Conservation (phyloP, 1,140 invertebrate species). For the Halyomorpha halys region DNA sequence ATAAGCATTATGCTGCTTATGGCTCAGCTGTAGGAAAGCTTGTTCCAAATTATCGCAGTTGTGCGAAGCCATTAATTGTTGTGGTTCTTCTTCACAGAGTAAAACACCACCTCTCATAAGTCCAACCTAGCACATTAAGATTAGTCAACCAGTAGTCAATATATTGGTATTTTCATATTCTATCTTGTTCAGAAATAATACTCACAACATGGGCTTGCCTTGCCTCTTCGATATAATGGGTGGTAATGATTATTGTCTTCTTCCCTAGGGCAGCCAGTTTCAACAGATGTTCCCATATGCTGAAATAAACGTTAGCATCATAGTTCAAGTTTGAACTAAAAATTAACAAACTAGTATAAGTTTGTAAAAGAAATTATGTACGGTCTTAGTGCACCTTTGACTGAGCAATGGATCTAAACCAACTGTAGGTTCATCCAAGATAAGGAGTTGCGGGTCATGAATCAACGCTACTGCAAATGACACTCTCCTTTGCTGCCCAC, state of each 20-base stretch:
- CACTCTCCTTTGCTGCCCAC: slow-evolving; percentile 83
- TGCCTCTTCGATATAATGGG: slow-evolving; percentile 57
- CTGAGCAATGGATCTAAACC: slow-evolving; percentile 77
- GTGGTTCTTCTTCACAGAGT: slow-evolving; percentile 73
- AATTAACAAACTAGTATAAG: not conserved
- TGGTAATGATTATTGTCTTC: slow-evolving; percentile 52
- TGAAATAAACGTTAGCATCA: slow-evolving; percentile 17
- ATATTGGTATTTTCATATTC: not conserved
- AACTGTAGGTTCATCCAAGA: slow-evolving; percentile 90
- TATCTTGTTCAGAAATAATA: not conserved
- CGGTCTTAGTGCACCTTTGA: slow-evolving; percentile 46
- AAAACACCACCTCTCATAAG: slow-evolving; percentile 76
- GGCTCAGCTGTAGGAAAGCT: slow-evolving; percentile 57
- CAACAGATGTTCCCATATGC: slow-evolving; percentile 47
- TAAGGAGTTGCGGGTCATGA: slow-evolving; percentile 84
- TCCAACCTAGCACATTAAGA: slow-evolving; percentile 54
- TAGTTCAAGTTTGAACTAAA: no score
- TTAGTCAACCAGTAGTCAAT: no score
- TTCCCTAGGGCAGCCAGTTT: slow-evolving; percentile 39
- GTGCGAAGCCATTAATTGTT: slow-evolving; percentile 48
- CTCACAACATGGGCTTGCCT: slow-evolving; percentile 45
- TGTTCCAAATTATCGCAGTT: slow-evolving; percentile 58
- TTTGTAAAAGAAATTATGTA: not conserved
- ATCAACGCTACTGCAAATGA: slow-evolving; percentile 86
- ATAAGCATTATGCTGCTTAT: slow-evolving; percentile 40